These are phyloP conservation scores for Catalaphyllia jardinei DNA, from an alignment of 64 coral and sea anemone species.

Conservation along the genomic window DNA sequence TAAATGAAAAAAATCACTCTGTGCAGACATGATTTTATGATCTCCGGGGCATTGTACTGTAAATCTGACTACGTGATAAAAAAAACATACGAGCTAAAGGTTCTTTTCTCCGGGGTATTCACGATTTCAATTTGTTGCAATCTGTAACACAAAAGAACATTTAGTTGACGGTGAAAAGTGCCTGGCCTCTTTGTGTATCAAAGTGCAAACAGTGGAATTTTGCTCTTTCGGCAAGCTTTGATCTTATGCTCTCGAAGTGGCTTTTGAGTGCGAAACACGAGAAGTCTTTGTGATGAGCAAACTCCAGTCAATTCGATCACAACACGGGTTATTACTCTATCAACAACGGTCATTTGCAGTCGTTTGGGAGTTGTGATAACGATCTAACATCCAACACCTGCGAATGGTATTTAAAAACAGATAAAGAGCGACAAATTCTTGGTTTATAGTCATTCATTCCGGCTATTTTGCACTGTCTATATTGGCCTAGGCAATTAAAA, in stretches of 20 bases:
- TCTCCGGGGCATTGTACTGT: not conserved
- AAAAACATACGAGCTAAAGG: not conserved
- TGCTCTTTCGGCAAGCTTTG: conserved; percentile 36
- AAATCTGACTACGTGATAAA: not conserved
- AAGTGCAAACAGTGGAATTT: not conserved
- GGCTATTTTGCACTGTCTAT: not conserved
- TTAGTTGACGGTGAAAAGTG: not conserved
- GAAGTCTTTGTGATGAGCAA: conserved; percentile 1
- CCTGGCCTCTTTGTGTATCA: not conserved
- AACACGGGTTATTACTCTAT: not conserved
- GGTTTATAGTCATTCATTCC: not conserved
- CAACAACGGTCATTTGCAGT: conserved; percentile 7
- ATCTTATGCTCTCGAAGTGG: not conserved
- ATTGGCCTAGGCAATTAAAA: conserved; percentile 6
- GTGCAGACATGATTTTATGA: not conserved
- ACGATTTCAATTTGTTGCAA: not conserved
- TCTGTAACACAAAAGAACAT: conserved; percentile 10
- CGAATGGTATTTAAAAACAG: conserved; percentile 25
- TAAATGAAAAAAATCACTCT: conserved; percentile 5
- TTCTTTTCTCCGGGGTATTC: not conserved
- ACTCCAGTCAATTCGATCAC: conserved; percentile 10
- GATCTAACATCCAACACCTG: conserved; percentile 15
- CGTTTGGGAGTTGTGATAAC: conserved; percentile 15
- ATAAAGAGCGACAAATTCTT: not conserved
- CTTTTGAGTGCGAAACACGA: conserved; percentile 23